Conservation (phyloP, 2,888 invertebrate species). For the Sarcophaga subvicina region DNA sequence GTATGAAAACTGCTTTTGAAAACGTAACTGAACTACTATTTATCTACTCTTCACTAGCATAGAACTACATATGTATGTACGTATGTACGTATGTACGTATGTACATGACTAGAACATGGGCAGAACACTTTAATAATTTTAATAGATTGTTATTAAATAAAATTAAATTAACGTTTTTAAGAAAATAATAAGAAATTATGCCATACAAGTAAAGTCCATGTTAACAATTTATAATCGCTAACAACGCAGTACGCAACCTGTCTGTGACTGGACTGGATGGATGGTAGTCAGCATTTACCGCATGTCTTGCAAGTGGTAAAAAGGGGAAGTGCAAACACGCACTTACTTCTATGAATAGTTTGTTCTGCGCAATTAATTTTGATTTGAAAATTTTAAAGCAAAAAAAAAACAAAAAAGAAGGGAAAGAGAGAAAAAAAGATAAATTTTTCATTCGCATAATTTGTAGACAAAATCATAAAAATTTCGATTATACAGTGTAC, state of each 20-base stretch:
- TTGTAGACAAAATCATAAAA: neutral
- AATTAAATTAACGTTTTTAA: slow-evolving; percentile 19
- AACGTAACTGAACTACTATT: neutral
- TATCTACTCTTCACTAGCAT: neutral
- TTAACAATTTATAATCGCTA: slow-evolving; percentile 46
- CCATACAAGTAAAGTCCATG: slow-evolving; percentile 29
- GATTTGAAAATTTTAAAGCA: slow-evolving; percentile 10
- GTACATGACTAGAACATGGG: neutral
- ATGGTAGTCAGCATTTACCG: too few relatives aligned
- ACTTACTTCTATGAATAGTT: slow-evolving; percentile 47
- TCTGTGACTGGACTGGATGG: neutral
- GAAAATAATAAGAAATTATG: neutral
- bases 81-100: too few relatives aligned
- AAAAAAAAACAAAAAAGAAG: neutral
- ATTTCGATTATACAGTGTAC: neutral
- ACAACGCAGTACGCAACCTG: slow-evolving; percentile 36
- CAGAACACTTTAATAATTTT: neutral
- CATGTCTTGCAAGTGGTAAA: slow-evolving; percentile 39
- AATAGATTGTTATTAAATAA: slow-evolving; percentile 30
- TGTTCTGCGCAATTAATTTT: slow-evolving; percentile 60
- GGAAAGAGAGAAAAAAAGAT: neutral
- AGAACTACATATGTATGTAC: too few relatives aligned
- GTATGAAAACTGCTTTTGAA: neutral
- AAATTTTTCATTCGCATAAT: neutral
- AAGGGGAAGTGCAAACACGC: slow-evolving; percentile 59